A percentile compares a stretch with the other conserved stretches of the same genome.
Evolutionary conservation across 2,797 vertebrate species (phyloP).

Genomic region (Limnodromus scolopaceus): DNA sequence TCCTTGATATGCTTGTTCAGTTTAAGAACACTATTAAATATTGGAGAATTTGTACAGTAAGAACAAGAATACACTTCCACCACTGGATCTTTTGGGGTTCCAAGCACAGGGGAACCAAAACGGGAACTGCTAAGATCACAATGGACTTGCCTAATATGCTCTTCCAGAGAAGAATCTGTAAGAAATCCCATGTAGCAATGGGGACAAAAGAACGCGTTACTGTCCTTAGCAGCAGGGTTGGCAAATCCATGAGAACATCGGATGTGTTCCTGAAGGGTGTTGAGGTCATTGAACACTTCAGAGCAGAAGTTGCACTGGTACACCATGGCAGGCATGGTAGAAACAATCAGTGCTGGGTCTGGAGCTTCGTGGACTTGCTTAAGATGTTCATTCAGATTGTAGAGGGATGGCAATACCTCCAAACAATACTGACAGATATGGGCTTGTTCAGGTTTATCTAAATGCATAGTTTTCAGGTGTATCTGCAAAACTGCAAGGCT

Average conservation of each 20-base stretch:
- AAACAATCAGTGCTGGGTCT: conserved; percentile 88
- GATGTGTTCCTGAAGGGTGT: conserved; percentile 97
- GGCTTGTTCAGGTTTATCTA: conserved; percentile 97
- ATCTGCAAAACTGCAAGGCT: conserved; percentile 97
- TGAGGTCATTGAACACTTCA: conserved; percentile 94
- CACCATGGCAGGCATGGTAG: conserved; percentile 90
- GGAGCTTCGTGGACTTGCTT: conserved; percentile 95
- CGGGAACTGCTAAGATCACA: conserved; percentile 94
- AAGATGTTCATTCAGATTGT: conserved; percentile 97
- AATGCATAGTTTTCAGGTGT: conserved; percentile 97
- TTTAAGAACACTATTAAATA: conserved; percentile 98
- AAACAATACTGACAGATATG: conserved; percentile 98
- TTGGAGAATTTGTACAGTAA: conserved; percentile 98
- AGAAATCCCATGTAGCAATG: conserved; percentile 99
- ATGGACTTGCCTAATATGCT: conserved; percentile 97
- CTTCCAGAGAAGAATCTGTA: conserved; percentile 96
- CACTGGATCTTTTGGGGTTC: conserved; percentile 95
- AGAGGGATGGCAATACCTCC: conserved; percentile 95
- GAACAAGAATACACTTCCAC: conserved; percentile 99
- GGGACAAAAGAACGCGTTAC: conserved; percentile 98
- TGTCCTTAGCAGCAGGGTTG: conserved; percentile 94
- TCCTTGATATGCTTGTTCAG: conserved; percentile 99
- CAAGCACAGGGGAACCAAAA: conserved; percentile 94
- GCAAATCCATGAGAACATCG: conserved; percentile 96
- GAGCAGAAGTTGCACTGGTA: conserved; percentile 99